Conservation (phyloP, 2,113 vertebrate species). For the Corapipo altera region DNA sequence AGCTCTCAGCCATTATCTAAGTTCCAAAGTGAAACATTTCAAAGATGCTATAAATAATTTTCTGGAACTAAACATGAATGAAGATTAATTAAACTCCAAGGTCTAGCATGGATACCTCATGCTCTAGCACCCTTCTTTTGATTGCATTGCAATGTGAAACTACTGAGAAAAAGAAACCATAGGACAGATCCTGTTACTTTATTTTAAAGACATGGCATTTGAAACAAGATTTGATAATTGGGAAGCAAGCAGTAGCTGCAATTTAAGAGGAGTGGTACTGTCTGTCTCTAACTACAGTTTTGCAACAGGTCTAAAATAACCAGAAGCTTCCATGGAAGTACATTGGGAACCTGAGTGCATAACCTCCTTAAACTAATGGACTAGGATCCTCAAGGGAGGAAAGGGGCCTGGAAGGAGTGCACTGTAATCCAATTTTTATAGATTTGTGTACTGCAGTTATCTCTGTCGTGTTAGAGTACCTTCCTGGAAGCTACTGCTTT, state of each 20-base stretch:
- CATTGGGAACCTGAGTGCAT: background rate
- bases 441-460: background rate
- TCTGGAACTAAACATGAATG: background rate
- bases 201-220: background rate
- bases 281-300: background rate
- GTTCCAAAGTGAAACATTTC: background rate
- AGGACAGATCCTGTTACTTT: background rate
- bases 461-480: background rate
- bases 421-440: background rate
- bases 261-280: background rate
- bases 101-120: background rate
- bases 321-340: background rate
- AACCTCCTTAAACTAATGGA: background rate
- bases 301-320: background rate
- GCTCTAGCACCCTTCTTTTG: background rate
- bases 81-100: background rate
- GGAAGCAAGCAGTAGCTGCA: background rate
- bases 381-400: background rate
- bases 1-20: background rate
- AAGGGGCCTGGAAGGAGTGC: background rate
- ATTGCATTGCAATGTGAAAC: background rate
- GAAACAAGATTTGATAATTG: background rate
- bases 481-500: background rate
- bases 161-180: background rate
- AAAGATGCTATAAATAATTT: background rate